Conservation (phyloP, 2,113 vertebrate species). For the Caloenas nicobarica region DNA sequence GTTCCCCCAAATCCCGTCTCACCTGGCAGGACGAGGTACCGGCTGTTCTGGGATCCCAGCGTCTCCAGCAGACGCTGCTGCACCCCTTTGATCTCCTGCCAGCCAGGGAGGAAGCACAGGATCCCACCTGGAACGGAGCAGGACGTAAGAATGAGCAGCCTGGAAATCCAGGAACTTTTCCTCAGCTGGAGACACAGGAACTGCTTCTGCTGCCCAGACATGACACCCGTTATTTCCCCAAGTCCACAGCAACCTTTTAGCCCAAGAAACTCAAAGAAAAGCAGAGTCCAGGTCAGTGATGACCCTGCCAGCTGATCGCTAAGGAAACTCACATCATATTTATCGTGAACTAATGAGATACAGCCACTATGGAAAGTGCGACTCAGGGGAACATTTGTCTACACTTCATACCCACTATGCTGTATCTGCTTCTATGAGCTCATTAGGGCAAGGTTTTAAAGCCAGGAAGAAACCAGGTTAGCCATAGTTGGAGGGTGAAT, state of each 20-base stretch:
- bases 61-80: constrained; percentile 86
- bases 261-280: neutral
- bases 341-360: rapidly evolving
- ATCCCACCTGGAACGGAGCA: constrained; percentile 84
- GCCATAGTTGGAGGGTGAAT: neutral
- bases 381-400: neutral
- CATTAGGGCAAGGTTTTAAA: neutral
- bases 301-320: neutral
- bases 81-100: constrained; percentile 94
- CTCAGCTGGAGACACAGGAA: neutral
- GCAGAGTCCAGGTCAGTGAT: neutral
- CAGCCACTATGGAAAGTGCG: neutral
- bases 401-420: neutral
- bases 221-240: neutral
- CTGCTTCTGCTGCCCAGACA: neutral
- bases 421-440: neutral
- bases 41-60: constrained; percentile 73
- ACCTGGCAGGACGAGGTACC: constrained; percentile 89
- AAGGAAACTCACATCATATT: neutral
- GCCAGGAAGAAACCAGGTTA: neutral
- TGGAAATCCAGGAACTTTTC: neutral
- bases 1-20: constrained; percentile 26
- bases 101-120: constrained; percentile 95
- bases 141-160: neutral
- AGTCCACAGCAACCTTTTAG: neutral